Base-by-base conservation (phyloP, 2,113 vertebrate genomes). In the Ictalurus furcatus region DNA sequence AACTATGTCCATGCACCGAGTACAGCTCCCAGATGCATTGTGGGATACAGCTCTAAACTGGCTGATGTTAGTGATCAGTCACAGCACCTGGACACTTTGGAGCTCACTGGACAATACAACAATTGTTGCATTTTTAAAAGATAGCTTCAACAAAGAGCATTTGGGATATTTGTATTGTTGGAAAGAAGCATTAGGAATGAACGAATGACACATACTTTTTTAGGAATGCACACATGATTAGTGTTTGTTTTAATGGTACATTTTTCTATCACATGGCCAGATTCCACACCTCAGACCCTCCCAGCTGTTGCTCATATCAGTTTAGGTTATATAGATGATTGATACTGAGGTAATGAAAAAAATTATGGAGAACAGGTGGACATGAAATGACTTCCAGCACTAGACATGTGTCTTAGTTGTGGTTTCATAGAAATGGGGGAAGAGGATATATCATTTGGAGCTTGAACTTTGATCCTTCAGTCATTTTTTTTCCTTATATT, bases 311-410 rank as follows among this genome's bases (percentile, higher is more conserved):
- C n/a, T 69, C 85, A 74, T 85, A 52, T 63, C 30, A n/a, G 34
- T 21, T 84, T 69, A 84, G 79, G 78, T 84, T 71, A 86, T 88
- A 86, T 79, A 59, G 80, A 85, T 34, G 40, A 83, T 85, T 84
- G 54, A 84, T 63, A 34, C 83, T 58, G 76, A 85, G 54, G 58
- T 90, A 89, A 89, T 89, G 86, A 86, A 89, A 90, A 69, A 65
- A 87, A 87, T 90, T 87, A 92, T 90, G 65, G 87, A 73, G 73
- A 92, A 88, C 90, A 91, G 86, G 85, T 89, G 90, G 84, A 56
- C 76, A 54, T 83, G 54, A 82, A 74, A 85, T 90, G 85, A 37
- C n/a, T 91, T 90, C 54, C 54, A 69, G 78, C 23, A 21, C 87
- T 71, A 6, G 80, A 56, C 63, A 61, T 58, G 58, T 8, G 59